A percentile compares a stretch with the other conserved stretches of the same genome.
These are phyloP conservation scores for Catocala sponsa DNA, from an alignment of 2,888 invertebrate species.

Conservation along the genomic window DNA sequence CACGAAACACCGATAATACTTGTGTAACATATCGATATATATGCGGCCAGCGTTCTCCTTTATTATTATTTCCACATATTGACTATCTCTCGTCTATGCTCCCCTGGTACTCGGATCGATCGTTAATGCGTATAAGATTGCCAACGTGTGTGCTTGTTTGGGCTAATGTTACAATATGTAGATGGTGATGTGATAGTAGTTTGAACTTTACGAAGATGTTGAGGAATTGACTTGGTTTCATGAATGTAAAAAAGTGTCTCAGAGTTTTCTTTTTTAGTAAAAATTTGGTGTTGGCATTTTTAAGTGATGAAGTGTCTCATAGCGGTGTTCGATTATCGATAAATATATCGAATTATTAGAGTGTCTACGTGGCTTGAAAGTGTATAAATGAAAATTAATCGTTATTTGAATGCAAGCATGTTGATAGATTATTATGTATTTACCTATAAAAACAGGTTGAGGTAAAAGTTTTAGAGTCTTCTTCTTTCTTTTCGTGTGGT, in stretches of 20 bases:
- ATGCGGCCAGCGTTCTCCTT: constrained; percentile 78
- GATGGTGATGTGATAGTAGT: constrained; percentile 14
- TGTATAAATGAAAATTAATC: no score
- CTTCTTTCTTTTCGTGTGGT: no score
- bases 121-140: constrained; percentile 52
- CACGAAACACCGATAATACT: constrained; percentile 18
- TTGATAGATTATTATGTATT: no score
- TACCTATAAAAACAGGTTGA: no score
- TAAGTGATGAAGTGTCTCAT: no score
- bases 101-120: constrained; percentile 45
- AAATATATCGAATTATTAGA: no score
- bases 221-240: constrained; percentile 12
- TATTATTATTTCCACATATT: constrained; percentile 87
- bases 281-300: no score
- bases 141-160: constrained; percentile 19
- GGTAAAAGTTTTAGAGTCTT: no score
- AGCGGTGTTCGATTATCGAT: no score
- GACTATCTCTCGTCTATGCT: constrained; percentile 63
- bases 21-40: constrained; percentile 62
- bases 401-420: no score
- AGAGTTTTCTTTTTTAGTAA: no score
- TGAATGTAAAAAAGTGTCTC: constrained; percentile 2
- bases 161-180: constrained; percentile 26
- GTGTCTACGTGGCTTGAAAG: no score
- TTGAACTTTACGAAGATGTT: constrained; percentile 14